Evolutionary conservation across 2,113 vertebrate species (phyloP).

Genomic region (Chaetura pelagica): DNA sequence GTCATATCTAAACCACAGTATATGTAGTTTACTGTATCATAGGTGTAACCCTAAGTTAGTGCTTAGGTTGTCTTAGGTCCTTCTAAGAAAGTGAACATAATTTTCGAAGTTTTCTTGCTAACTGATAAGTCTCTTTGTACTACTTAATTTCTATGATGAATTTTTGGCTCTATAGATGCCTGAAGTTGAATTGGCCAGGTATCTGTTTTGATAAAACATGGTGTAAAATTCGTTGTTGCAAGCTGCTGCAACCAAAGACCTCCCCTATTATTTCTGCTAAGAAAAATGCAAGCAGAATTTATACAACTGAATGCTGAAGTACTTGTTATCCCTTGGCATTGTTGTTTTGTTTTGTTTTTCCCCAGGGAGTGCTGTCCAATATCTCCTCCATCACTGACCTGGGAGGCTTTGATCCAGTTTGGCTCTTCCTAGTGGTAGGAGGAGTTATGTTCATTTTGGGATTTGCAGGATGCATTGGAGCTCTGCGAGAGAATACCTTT

Average conservation of each 20-base stretch:
- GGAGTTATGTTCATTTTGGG: slow-evolving; percentile 98
- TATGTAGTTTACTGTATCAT: background rate
- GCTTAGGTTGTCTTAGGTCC: background rate
- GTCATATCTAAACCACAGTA: background rate
- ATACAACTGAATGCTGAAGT: background rate
- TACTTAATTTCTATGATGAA: background rate
- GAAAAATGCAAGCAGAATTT: background rate
- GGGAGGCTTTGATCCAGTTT: slow-evolving; percentile 96
- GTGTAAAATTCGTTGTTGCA: background rate
- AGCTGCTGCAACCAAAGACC: background rate
- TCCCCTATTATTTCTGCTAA: background rate
- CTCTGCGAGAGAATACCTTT: slow-evolving; percentile 95
- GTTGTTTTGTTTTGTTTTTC: background rate
- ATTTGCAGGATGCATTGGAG: slow-evolving; percentile 97
- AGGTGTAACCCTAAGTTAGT: background rate
- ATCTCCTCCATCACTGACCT: slow-evolving; percentile 98
- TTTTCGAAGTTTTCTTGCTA: background rate
- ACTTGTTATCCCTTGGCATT: background rate
- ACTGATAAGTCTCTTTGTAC: too few relatives aligned
- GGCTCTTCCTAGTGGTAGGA: slow-evolving; percentile 97
- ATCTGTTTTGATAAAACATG: background rate
- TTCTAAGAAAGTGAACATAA: background rate
- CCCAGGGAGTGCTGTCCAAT: slow-evolving; percentile 94
- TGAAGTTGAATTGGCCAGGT: background rate
- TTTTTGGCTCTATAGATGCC: background rate